Evolutionary conservation across 2,888 invertebrate species (phyloP).

Genomic region (Laspeyria flexula): DNA sequence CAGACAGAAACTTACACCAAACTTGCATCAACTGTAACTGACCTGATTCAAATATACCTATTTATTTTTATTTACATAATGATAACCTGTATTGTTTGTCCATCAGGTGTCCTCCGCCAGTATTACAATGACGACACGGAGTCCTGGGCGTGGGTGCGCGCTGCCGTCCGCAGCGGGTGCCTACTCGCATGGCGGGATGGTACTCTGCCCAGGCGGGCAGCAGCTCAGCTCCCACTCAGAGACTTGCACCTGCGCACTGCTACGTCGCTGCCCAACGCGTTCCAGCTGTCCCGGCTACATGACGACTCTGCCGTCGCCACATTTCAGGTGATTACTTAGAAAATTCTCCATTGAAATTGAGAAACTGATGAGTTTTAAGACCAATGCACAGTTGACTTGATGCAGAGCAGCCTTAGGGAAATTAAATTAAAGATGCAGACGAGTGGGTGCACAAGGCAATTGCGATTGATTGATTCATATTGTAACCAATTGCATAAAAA

Average conservation of each 20-base stretch:
- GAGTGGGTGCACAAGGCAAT: too few species aligned
- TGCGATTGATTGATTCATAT: too few species aligned
- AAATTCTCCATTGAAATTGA: background rate
- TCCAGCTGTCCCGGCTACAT: slow-evolving; percentile 77
- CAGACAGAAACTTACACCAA: too few species aligned
- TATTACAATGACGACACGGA: slow-evolving; percentile 75
- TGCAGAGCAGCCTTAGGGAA: too few species aligned
- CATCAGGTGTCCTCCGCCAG: slow-evolving; percentile 76
- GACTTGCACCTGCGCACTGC: slow-evolving; percentile 75
- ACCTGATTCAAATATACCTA: too few species aligned
- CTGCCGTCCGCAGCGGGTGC: slow-evolving; percentile 74
- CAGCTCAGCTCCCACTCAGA: slow-evolving; percentile 73
- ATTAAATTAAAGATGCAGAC: too few species aligned
- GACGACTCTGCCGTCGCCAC: slow-evolving; percentile 81
- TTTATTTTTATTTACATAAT: background rate
- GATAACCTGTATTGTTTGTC: slow-evolving; percentile 17
- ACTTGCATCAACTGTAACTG: too few species aligned
- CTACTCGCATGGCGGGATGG: slow-evolving; percentile 81
- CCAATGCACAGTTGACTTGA: too few species aligned
- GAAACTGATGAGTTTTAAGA: too few species aligned
- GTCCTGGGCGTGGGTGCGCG: slow-evolving; percentile 80
- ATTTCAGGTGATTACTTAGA: slow-evolving; percentile 69
- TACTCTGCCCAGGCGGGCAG: slow-evolving; percentile 74
- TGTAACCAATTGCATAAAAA: too few species aligned
- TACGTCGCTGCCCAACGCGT: slow-evolving; percentile 71